Evolutionary conservation across 2,797 vertebrate species (phyloP), one percentile per base, ranked within the genome.

Genomic region (Sebastes jordani): DNA sequence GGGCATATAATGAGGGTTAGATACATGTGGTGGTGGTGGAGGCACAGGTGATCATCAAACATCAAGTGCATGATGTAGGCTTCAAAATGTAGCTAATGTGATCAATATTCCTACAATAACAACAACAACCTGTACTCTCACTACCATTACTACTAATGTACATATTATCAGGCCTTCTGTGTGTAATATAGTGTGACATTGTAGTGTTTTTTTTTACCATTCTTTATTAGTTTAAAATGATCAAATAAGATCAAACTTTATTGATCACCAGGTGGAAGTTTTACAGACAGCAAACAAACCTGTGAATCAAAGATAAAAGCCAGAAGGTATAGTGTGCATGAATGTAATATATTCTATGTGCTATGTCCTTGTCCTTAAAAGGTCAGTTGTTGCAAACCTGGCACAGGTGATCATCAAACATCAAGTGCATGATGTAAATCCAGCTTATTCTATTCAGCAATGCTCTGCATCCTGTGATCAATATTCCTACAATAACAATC

Each of bases 81-180:
- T 46, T 16, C 66, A 4, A 63, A 29, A 54, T 54, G 20, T 23
- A 49, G 46, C 46, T 20, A 2, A 59, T 46, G 72, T 14, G 52
- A 78, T 78, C 74, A 75, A 69, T 86, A 61, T 54, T 36, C 4
- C 30, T 13, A 49, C 38, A 67, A 64, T 34, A 66, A 76, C 49
- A 34, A 77, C 27, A 59, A 76, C 49, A 29, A 78, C 38, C 42
- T 36, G 74, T 59, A 54, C 38, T 60, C 14, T 11, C n/a, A 62
- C 22, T 23, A n/a, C 18, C 36, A 20, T n/a, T 6, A 30, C 55
- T 54, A 36, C 9, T 56, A 42, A 42, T 42, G 38, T 14, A 54
- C 23, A n/a, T 30, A 25, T 10, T 27, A 16, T 11, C 18, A 3
- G 14, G 62, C 4, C 22, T 42, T 18, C 36, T 22, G 16, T 3